Conservation (phyloP, 2,113 vertebrate genomes). For the Xenus cinereus region DNA sequence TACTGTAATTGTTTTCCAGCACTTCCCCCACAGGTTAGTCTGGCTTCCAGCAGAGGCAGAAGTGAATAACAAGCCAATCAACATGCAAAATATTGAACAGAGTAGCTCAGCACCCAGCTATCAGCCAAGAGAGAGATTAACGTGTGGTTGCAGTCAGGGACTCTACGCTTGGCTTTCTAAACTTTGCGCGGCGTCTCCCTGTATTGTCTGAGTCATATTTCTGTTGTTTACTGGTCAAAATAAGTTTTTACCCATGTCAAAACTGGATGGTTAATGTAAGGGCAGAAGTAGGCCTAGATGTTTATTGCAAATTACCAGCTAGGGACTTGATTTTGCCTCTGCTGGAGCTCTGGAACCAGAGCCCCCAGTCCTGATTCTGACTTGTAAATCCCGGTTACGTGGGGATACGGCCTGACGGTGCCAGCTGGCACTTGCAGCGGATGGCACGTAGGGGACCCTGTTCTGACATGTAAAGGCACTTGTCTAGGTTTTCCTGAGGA, state of each 20-base stretch:
- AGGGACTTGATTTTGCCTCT: neutral
- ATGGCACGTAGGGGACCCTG: neutral
- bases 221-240: neutral
- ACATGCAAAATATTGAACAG: constrained; percentile 50
- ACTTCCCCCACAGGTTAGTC: constrained; percentile 59
- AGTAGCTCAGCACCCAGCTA: neutral
- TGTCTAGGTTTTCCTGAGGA: neutral
- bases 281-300: neutral
- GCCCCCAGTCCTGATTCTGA: rapidly evolving
- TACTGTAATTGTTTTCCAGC: constrained; percentile 54
- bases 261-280: neutral
- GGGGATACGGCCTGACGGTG: neutral
- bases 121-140: neutral
- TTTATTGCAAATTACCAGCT: neutral
- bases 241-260: neutral
- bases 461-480: neutral
- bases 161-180: neutral
- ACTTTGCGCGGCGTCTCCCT: neutral
- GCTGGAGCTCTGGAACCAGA: neutral
- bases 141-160: neutral
- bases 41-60: constrained; percentile 63
- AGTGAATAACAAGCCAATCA: constrained; percentile 69
- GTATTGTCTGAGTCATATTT: neutral
- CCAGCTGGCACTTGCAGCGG: neutral
- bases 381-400: rapidly evolving